Conservation (phyloP, 2,113 vertebrate genomes). For the Scytalopus superciliaris region DNA sequence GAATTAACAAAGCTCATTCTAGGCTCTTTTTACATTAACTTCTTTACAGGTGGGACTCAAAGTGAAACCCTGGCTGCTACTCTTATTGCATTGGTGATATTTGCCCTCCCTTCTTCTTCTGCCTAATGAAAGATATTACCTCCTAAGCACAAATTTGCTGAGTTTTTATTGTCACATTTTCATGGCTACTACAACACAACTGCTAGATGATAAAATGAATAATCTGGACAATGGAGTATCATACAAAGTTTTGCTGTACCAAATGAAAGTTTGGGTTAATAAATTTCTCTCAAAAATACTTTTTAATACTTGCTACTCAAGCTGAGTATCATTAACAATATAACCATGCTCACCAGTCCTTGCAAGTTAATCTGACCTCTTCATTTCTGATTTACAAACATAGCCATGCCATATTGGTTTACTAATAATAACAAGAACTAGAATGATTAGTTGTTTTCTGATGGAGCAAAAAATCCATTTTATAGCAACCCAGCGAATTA, state of each 20-base stretch:
- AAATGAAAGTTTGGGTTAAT: neutral
- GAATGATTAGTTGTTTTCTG: neutral
- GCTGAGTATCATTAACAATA: neutral
- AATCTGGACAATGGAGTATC: neutral
- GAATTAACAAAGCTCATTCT: neutral
- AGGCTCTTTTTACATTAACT: neutral
- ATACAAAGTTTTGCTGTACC: neutral
- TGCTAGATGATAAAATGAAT: neutral
- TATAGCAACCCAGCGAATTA: neutral
- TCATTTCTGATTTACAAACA: neutral
- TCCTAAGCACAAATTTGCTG: neutral
- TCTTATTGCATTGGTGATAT: neutral
- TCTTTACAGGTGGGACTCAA: neutral
- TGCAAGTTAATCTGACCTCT: neutral
- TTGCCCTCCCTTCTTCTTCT: neutral
- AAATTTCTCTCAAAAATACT: neutral
- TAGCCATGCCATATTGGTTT: neutral
- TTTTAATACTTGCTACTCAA: neutral
- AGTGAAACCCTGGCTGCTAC: neutral
- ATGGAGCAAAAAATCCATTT: neutral
- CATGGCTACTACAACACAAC: neutral
- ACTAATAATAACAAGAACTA: neutral
- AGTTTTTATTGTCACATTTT: neutral
- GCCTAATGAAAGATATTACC: neutral
- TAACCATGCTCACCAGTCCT: neutral